phyloP scores from a whole-genome alignment of 2,113 vertebrate genomes.

The Orthonyx spaldingii region DNA sequence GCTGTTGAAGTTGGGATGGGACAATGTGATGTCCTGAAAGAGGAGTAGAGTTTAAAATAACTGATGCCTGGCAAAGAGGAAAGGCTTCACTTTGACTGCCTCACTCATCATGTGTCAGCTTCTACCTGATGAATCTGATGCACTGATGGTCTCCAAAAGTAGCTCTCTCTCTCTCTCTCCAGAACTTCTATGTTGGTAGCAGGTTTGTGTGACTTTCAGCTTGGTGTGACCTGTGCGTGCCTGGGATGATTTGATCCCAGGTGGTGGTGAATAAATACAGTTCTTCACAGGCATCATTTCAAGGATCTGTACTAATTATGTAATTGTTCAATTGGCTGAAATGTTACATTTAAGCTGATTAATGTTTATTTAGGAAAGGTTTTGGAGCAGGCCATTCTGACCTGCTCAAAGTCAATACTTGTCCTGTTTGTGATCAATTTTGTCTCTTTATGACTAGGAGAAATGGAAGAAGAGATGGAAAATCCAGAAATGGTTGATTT shows the following conservation, averaged over 20 bases:
- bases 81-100: neutral
- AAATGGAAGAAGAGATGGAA: slow-evolving; percentile 96
- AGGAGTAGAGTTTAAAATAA: neutral
- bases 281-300: neutral
- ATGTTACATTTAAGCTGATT: neutral
- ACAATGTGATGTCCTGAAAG: neutral
- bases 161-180: neutral
- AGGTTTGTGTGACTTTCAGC: neutral
- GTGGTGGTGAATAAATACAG: neutral
- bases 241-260: neutral
- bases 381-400: neutral
- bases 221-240: neutral
- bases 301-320: neutral
- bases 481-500: slow-evolving; percentile 91
- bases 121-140: neutral
- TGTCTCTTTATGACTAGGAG: slow-evolving; percentile 72
- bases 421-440: neutral
- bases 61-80: neutral
- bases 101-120: rapidly evolving
- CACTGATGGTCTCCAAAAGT: neutral
- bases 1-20: neutral
- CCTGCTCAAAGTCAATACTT: neutral
- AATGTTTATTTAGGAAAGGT: neutral
- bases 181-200: neutral
- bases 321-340: neutral